Evolutionary conservation across 2,113 vertebrate species (phyloP), one percentile per base, ranked within the genome.

Genomic region (Formicarius rufipectus): DNA sequence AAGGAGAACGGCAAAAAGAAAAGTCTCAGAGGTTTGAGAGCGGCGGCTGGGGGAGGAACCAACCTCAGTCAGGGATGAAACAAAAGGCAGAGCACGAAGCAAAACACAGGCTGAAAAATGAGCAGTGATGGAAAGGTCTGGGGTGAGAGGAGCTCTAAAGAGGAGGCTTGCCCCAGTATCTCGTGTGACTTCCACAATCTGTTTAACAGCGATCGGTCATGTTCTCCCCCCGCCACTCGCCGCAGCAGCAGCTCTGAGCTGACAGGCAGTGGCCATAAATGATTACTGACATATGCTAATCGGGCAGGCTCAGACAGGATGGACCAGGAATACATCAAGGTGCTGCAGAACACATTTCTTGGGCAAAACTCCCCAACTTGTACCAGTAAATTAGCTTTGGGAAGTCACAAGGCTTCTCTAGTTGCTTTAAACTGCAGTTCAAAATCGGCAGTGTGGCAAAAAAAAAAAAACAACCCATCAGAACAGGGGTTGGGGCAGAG

Each of bases 161-260:
- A 91, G 53, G 63, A 88, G 87, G 89, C 97, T 95, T 96, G 94
- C 93, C 93, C 98, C 98, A 98, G 97, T 97, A 97, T 98, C 97
- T 97, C 77, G 97, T 98, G 97, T 98, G 98, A 98, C 97, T 89
- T 96, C 92, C 93, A 86, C 97, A 98, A 97, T 97, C 98, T 98
- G 98, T 97, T 94, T 91, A 96, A 96, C 63, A 85, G 93, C 76
- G 58, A 91, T 95, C 45, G 78, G 96, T 95, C 93, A 73, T 94
- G 97, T 97, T 98, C 96, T 89, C 91, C 96, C 84, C 89, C 91
- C 93, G 97, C 95, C 92, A 73, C 90, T 28, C 90, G 50, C 85
- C 9, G 33, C 81, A 64, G 96, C 68, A 74, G 97, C 80, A 58
- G 93, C 80, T 76, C 25, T 24, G 60, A 52, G 95, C 97, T 97